Evolutionary conservation across 1,140 invertebrate genomes (phyloP), one percentile per base, ranked within the genome.

Genomic region (Drosophila rufa): DNA sequence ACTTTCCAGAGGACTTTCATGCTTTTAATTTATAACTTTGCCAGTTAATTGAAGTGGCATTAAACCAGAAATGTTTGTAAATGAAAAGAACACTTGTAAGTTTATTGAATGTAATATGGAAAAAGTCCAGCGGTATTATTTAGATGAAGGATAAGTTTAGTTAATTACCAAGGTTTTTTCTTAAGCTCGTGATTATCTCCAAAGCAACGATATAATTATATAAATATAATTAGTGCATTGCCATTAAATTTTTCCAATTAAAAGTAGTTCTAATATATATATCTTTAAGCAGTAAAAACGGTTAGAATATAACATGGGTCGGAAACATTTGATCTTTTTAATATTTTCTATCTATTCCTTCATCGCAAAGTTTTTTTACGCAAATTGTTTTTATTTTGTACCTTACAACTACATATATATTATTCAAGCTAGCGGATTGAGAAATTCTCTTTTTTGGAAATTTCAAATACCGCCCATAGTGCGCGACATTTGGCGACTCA

Each of bases 81-180:
- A 50, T 50, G 27, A 22, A 36, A 58, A 50, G 66, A 42, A 53
- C 30, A 30, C 53, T 73, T 73, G 45, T 50, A 59, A 59, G 42
- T 71, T 71, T 71, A 71, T 58, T 50, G 66, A 71, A 73, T 70
- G 15, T 42, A 11, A 38, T n/a, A 73, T 71, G 30, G 43, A 59
- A 36, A 68, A 55, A 36, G 6, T 45, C 38, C 4, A 15, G 17
- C 5, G 27, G 22, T 14, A 46, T 46, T 36, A 30, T 17, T 46
- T 8, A 36, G 27, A 66, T 7, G 15, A 17, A 61, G 7, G 7
- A 22, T 33, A 47, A 64, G 17, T 17, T 15, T 14, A 22, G n/a
- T 55, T 55, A 36, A 55, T 38, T 12, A 38, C 36, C 12, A 14
- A 38, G 36, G 36, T 14, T 38, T 38, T 14, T 38, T 38, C 36